Evolutionary conservation across 2,113 vertebrate genomes (phyloP), one percentile per base, ranked within the genome.

Genomic region (Suricata suricatta): DNA sequence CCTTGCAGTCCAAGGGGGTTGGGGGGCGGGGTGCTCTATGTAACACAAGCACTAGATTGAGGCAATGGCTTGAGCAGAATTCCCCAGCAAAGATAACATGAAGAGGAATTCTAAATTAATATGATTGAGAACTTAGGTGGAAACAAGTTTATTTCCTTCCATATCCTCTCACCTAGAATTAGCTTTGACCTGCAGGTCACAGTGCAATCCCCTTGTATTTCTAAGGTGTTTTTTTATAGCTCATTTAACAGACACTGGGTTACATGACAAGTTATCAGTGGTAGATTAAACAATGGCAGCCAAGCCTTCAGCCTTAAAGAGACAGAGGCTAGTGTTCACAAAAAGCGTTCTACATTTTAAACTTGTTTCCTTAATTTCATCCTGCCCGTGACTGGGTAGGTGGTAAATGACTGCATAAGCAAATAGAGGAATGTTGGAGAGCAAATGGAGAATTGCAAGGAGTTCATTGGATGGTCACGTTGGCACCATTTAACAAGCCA

Each of bases 241-340:
- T 97, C 90, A 93, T 97, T 95, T 97, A 95, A 85, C 85, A 93
- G 93, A 89, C 88, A 50, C 88, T 83, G n/a, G 83, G 95, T 97
- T 95, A 91, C 35, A 9, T 33, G 89, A 50, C 96, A 97, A 96
- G 69, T 97, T 95, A 96, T 92, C 93, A 54, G 89, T 90, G 50
- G 88, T 15, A 80, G 74, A 90, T 94, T 96, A 95, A 83, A 88
- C 44, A 80, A 90, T 25, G 60, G 80, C 2, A 21, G n/a, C 74
- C 91, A 80, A 88, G 63, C 41, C 74, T 85, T 89, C 41, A 72
- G n/a, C 38, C 80, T 97, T 95, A 95, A 97, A 97, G 90, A 50
- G 64, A 92, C 16, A 88, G 44, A 76, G 86, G 33, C n/a, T 4
- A 81, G 29, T 69, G 57, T 38, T 95, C 52, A 86, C 44, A 29